Base-by-base conservation (phyloP, 35 echinoderm and acorn worm species). In the Amphiura filiformis region DNA sequence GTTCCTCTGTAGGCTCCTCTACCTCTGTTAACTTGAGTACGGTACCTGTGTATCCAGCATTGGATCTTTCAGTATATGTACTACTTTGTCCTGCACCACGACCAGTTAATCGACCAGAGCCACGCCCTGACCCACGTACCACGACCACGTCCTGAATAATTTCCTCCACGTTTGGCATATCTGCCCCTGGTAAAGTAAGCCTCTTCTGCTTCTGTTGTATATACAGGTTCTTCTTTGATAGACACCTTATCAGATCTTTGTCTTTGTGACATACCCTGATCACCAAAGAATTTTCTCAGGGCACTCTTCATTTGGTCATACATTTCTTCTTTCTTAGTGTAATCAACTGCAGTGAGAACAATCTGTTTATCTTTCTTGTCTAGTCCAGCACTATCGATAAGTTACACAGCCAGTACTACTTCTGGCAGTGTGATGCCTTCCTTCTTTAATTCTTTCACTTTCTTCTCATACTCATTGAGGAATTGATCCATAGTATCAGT, bases 221-320 rank as follows among this genome's bases (percentile, higher is more conserved):
- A 81, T 14, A 37, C 35, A 81, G 32, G 28, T 81, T 81, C 79
- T 81, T 81, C 79, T 37, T 81, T 81, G 79, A 34, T 14, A 35
- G 79, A 35, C 13, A 13, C 44, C 20, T 52, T 20, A 52, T 20
- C 36, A 37, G 12, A 37, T 81, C 36, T 81, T 81, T 81, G 79
- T 37, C 37, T 34, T 14, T 81, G 79, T 13, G 44, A 52, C 44
- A 81, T 81, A 4, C 17, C 36, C 36, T 81, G 79, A 9, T 81
- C 37, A 23, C 79, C 79, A 39, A 81, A 81, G 79, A 81, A 81
- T 37, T 81, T 81, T 81, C 79, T 34, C 36, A 81, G 37, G 20
- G 79, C 79, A 81, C 36, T 81, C 37, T 81, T 81, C 79, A 81
- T 81, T 37, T 81, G 79, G 13, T 81, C 79, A 39, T 38, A 52